phyloP scores from a whole-genome alignment of 2,888 invertebrate genomes.

The Andrena praecox region DNA sequence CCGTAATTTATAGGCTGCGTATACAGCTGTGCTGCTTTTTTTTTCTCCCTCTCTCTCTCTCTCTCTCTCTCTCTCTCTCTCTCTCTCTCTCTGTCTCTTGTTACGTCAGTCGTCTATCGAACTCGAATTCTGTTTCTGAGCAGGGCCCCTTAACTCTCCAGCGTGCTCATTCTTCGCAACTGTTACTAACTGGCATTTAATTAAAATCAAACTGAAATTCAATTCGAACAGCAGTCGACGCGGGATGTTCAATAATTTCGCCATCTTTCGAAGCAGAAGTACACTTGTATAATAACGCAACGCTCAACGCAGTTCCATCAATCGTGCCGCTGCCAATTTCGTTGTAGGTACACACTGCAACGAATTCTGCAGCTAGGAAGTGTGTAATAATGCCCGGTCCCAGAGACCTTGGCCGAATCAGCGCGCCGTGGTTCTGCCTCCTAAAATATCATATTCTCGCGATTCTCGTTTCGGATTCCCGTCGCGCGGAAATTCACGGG shows the following conservation, averaged over 20 bases:
- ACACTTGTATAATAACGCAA: background rate
- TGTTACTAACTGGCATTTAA: too few species aligned
- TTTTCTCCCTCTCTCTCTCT: background rate
- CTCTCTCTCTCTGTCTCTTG: background rate
- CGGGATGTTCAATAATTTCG: too few species aligned
- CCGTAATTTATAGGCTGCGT: slow-evolving; percentile 28
- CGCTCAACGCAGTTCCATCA: background rate
- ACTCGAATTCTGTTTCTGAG: background rate
- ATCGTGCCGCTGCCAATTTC: background rate
- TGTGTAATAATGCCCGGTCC: background rate
- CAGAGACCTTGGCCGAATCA: slow-evolving; percentile 40
- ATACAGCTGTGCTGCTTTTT: background rate
- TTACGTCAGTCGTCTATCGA: background rate
- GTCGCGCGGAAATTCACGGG: slow-evolving; percentile 68
- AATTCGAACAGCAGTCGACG: too few species aligned
- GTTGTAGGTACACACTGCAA: background rate
- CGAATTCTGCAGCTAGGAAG: slow-evolving; percentile 9
- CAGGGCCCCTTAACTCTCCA: background rate
- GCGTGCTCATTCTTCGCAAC: too few species aligned
- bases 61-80: background rate
- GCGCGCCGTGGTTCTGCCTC: slow-evolving; percentile 15
- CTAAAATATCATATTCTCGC: slow-evolving; percentile 57
- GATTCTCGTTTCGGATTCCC: slow-evolving; percentile 66
- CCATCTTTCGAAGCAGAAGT: too few species aligned
- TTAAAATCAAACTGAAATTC: too few species aligned